phyloP scores from a whole-genome alignment of 2,888 invertebrate genomes.

The Drymonia ruficornis region DNA sequence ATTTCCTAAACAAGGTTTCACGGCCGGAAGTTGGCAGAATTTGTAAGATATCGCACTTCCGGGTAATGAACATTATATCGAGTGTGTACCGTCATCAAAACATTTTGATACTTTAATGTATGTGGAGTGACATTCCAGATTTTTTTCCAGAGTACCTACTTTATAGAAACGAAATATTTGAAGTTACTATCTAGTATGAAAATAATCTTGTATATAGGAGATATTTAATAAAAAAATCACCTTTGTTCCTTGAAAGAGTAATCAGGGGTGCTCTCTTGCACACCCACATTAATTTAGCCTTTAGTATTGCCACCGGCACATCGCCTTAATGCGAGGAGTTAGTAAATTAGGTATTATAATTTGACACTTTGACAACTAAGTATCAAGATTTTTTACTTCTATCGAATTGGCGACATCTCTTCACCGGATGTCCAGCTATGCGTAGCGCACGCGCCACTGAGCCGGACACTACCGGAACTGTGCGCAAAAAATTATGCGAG shows the following conservation, averaged over 20 bases:
- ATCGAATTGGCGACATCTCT: conserved; percentile 38
- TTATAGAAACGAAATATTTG: no score
- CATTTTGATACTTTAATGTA: conserved; percentile 51
- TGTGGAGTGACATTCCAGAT: no score
- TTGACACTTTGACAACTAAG: neutral
- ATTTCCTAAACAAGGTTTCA: conserved; percentile 73
- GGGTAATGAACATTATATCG: conserved; percentile 59
- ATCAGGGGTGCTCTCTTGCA: no score
- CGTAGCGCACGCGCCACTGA: conserved; percentile 64
- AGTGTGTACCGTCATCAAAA: conserved; percentile 14
- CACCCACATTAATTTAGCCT: no score
- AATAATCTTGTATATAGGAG: no score
- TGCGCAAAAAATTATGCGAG: conserved; percentile 26
- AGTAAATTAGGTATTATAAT: no score
- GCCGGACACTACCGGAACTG: conserved; percentile 39
- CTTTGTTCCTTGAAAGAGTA: no score
- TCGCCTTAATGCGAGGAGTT: no score
- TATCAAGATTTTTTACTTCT: neutral
- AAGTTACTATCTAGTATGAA: no score
- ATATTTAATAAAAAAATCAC: no score
- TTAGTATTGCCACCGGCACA: no score
- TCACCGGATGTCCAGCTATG: conserved; percentile 62
- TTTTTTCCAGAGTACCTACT: no score
- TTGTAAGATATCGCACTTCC: conserved; percentile 82
- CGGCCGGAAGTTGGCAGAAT: conserved; percentile 75